Evolutionary conservation across 2,888 invertebrate species (phyloP), one percentile per base, ranked within the genome.

Genomic region (Dastarcus helophoroides): DNA sequence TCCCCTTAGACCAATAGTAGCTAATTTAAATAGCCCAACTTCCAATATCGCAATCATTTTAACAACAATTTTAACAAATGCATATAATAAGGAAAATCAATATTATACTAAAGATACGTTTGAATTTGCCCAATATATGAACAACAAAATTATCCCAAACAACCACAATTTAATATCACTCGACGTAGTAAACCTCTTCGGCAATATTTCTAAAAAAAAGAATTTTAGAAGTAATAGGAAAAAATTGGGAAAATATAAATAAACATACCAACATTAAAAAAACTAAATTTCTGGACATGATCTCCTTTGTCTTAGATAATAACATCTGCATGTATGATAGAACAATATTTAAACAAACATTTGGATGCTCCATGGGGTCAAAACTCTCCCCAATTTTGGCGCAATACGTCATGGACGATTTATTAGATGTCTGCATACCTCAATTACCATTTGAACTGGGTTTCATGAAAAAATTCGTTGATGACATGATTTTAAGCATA

Each of bases 311-410:
- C n/a, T n/a, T n/a, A n/a, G n/a, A n/a, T n/a, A n/a, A n/a, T n/a
- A n/a, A n/a, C n/a, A n/a, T n/a, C n/a, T n/a, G n/a, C n/a, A n/a
- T 25, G 2, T 25, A 16, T 26, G 14, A 26, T 3, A 16, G 7
- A 3, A 14, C 9, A 14, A 16, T 12, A 4, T 24, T 11, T 13
- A 13, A 15, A 2, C 23, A 30, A 24, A 3, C 9, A 10, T 30
- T 30, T 8, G 24, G 30, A 10, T 30, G 30, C 14, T 15, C 23
- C 3, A 22, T 30, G 30, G 22, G 30, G 9, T 30, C 30, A 13
- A 30, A 14, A 22, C 9, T 30, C 5, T 15, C 14, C 14, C 23
- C 30, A 10, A 24, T 30, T 4, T 8, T 30, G 23, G 21, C 30
- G 7, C 30, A 22, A 11, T 30, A 30, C 16, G 24, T 14, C 2